Evolutionary conservation across 2,113 vertebrate genomes (phyloP).

Genomic region (Albula goreensis): DNA sequence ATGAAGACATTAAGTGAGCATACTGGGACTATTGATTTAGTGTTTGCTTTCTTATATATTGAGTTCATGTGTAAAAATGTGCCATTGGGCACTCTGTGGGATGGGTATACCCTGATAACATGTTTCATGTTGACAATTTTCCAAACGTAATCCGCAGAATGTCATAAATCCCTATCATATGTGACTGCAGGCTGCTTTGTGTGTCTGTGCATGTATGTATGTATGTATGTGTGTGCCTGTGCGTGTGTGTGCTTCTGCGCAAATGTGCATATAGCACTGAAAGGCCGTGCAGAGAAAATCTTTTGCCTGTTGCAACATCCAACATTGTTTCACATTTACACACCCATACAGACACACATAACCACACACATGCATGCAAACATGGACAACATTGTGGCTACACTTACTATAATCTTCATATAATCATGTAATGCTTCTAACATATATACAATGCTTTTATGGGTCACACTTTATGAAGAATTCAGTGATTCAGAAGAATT

Average conservation of each 20-base stretch:
- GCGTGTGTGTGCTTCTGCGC: too few species aligned
- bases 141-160: too few species aligned
- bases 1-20: background rate
- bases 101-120: too few species aligned
- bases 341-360: too few species aligned
- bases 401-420: too few species aligned
- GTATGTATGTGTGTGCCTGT: background rate
- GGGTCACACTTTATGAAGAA: too few species aligned
- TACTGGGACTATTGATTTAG: background rate
- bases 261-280: too few species aligned
- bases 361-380: background rate
- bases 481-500: too few species aligned
- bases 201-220: background rate
- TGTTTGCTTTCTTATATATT: background rate
- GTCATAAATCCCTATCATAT: background rate
- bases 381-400: background rate
- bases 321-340: background rate
- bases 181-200: background rate
- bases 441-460: too few species aligned
- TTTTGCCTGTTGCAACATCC: background rate
- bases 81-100: background rate
- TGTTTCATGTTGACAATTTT: too few species aligned
- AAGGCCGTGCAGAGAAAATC: too few species aligned
- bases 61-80: background rate
- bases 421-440: too few species aligned